Evolutionary conservation across 2,113 vertebrate genomes (phyloP).

Genomic region (Lutjanus erythropterus): DNA sequence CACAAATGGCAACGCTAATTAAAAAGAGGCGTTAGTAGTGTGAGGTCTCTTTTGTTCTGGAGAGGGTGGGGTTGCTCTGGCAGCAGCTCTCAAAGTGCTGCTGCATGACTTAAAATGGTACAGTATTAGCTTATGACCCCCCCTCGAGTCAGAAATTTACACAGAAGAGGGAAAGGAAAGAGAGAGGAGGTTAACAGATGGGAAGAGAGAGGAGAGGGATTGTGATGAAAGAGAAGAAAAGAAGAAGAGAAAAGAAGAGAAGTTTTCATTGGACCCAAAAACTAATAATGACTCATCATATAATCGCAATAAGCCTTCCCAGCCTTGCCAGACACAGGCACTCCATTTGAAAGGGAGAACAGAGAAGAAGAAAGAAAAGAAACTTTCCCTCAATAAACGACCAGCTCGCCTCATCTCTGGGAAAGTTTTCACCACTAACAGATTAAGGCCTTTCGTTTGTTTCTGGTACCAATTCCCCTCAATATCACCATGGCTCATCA

Average conservation of each 20-base stretch:
- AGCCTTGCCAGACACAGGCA: constrained; percentile 48
- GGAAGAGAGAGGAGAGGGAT: constrained; percentile 16
- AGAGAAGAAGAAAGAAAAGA: constrained; percentile 42
- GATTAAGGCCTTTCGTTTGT: constrained; percentile 60
- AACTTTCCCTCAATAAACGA: constrained; percentile 48
- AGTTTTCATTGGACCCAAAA: constrained; percentile 46
- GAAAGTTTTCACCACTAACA: constrained; percentile 59
- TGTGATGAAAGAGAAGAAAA: background rate
- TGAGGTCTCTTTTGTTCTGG: constrained; percentile 67
- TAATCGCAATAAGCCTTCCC: constrained; percentile 47
- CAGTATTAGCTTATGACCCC: constrained; percentile 66
- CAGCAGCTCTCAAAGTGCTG: constrained; percentile 68
- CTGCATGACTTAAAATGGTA: constrained; percentile 53
- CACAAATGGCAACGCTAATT: constrained; percentile 64
- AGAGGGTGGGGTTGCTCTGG: constrained; percentile 49
- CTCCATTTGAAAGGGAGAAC: constrained; percentile 34
- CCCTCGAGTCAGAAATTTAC: constrained; percentile 61
- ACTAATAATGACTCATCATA: constrained; percentile 70
- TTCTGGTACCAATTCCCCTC: constrained; percentile 63
- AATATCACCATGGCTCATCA: constrained; percentile 65
- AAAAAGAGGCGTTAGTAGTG: constrained; percentile 47
- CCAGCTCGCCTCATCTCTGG: constrained; percentile 53
- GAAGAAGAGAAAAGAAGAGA: background rate
- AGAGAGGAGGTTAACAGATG: constrained; percentile 29
- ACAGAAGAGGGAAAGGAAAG: constrained; percentile 13